Percentiles rank a stretch among this genome's conserved stretches.
These are phyloP conservation scores for Melanotus villosus DNA, from an alignment of 2,888 invertebrate genomes.

Conservation along the genomic window DNA sequence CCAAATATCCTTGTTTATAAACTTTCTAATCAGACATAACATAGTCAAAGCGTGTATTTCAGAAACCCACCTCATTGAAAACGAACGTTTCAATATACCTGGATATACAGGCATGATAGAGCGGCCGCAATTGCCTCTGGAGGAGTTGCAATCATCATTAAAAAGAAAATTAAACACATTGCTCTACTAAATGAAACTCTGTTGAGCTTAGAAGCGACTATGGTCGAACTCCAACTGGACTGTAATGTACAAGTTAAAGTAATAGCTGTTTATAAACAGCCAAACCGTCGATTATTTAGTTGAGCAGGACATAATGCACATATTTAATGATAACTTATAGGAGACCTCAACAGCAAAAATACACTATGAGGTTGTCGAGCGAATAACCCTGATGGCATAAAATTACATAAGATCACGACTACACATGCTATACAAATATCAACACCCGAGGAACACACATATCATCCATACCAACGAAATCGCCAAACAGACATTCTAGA, in stretches of 20 bases:
- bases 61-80: neutral
- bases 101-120: neutral
- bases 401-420: neutral
- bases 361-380: conserved; percentile 9
- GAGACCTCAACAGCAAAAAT: neutral
- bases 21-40: neutral
- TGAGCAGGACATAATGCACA: neutral
- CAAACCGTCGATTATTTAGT: neutral
- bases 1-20: neutral
- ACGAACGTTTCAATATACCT: neutral
- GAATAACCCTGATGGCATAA: conserved; percentile 4
- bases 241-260: neutral
- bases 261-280: neutral
- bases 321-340: conserved; percentile 6
- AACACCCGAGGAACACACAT: conserved; percentile 9
- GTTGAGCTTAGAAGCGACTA: neutral
- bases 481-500: conserved; percentile 9
- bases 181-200: neutral
- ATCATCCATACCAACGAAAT: conserved; percentile 1
- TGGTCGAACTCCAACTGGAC: conserved; percentile 6
- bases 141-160: neutral
- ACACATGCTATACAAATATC: neutral
- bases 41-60: neutral
- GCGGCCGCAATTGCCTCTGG: neutral
- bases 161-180: conserved; percentile 1